phyloP scores from a whole-genome alignment of 2,113 vertebrate species.

The Phasianus colchicus region DNA sequence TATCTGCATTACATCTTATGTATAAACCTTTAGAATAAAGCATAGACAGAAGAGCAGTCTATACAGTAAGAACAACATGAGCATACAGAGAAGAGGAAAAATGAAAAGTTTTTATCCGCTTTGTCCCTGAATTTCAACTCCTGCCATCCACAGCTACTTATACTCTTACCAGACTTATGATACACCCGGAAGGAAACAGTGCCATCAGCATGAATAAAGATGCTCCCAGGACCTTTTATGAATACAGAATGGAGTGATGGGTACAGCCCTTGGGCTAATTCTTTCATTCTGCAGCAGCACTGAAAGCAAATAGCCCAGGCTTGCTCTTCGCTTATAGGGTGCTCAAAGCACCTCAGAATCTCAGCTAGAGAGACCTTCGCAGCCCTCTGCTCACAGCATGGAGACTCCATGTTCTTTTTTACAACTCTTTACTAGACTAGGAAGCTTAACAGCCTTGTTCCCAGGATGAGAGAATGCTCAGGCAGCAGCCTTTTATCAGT shows the following conservation, averaged over 20 bases:
- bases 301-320: constrained; percentile 78
- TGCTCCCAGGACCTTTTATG: constrained; percentile 43
- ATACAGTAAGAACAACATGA: neutral
- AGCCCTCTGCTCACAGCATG: neutral
- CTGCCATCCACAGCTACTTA: neutral
- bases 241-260: neutral
- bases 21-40: neutral
- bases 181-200: constrained; percentile 54
- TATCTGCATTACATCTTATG: neutral
- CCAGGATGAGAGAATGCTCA: accelerated
- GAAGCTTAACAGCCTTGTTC: neutral
- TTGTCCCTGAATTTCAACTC: neutral
- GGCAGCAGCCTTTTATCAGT: neutral
- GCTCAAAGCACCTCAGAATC: constrained; percentile 55
- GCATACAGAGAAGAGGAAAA: neutral
- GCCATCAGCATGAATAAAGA: constrained; percentile 69
- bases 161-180: constrained; percentile 55
- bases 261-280: neutral
- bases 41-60: neutral
- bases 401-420: neutral
- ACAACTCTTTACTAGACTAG: neutral
- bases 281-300: constrained; percentile 48
- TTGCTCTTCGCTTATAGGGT: constrained; percentile 73
- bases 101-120: neutral
- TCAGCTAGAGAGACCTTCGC: constrained; percentile 54